Conservation (phyloP, 2,113 vertebrate genomes). For the Columba janthina region DNA sequence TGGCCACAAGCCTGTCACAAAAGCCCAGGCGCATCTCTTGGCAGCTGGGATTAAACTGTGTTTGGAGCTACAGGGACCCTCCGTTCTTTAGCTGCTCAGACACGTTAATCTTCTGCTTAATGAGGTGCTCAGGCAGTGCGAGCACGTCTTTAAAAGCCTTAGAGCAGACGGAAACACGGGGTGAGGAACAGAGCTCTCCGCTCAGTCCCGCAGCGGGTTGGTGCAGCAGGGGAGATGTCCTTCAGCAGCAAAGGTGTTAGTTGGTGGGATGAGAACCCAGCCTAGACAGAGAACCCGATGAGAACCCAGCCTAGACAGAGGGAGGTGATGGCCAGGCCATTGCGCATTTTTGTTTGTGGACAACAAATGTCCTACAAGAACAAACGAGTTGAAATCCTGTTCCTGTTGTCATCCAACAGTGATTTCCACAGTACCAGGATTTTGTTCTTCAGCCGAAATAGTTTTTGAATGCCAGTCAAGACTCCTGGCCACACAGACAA, state of each 20-base stretch:
- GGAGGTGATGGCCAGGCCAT: fast-evolving
- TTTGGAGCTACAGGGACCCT: background rate
- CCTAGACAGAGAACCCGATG: background rate
- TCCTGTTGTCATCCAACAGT: background rate
- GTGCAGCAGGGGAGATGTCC: background rate
- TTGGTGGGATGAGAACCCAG: background rate
- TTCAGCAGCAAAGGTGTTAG: background rate
- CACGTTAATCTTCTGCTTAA: fast-evolving
- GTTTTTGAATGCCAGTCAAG: background rate
- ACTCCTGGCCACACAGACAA: background rate
- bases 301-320: background rate
- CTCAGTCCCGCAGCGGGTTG: background rate
- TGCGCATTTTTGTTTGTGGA: no score
- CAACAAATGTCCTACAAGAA: background rate
- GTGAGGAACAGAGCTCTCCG: background rate
- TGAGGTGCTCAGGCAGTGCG: fast-evolving
- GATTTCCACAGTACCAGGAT: background rate
- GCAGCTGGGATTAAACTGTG: background rate
- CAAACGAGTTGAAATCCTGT: background rate
- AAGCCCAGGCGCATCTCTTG: background rate
- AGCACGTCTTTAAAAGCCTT: background rate
- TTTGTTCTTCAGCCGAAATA: background rate
- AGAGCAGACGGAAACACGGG: background rate
- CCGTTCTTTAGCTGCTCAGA: background rate
- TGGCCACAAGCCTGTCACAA: background rate